These are phyloP conservation scores for Microhierax caerulescens DNA, from an alignment of 2,797 vertebrate species.

Conservation along the genomic window DNA sequence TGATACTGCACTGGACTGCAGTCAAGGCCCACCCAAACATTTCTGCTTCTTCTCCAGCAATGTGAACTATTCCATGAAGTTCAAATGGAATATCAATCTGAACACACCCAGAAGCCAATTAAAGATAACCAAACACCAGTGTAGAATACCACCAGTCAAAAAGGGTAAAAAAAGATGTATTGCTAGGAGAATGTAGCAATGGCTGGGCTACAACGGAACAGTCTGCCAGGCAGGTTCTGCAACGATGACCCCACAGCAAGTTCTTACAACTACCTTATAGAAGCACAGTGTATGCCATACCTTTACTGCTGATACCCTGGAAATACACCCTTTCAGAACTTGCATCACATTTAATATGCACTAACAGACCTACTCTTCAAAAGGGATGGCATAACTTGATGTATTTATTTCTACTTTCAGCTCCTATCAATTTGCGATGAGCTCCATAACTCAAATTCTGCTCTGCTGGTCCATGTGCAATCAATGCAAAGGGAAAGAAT, in stretches of 20 bases:
- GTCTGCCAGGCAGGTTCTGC: neutral
- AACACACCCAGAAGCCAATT: neutral
- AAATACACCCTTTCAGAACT: neutral
- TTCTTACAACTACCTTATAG: neutral
- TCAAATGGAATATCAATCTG: neutral
- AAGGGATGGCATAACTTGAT: neutral
- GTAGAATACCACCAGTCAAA: neutral
- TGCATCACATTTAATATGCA: neutral
- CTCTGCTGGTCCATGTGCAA: neutral
- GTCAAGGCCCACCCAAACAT: neutral
- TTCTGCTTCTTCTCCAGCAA: neutral
- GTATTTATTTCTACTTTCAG: neutral
- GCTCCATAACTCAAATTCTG: neutral
- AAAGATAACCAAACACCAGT: neutral
- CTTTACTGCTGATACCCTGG: neutral
- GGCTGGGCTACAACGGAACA: neutral
- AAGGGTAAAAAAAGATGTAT: neutral
- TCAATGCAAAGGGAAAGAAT: neutral
- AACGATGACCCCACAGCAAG: neutral
- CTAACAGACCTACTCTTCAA: neutral
- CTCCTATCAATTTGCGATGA: neutral
- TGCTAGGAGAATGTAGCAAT: neutral
- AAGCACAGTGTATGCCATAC: neutral
- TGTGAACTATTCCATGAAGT: slow-evolving; percentile 2
- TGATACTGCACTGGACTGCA: neutral